Evolutionary conservation across 2,113 vertebrate genomes (phyloP).

Genomic region (Etheostoma cragini): DNA sequence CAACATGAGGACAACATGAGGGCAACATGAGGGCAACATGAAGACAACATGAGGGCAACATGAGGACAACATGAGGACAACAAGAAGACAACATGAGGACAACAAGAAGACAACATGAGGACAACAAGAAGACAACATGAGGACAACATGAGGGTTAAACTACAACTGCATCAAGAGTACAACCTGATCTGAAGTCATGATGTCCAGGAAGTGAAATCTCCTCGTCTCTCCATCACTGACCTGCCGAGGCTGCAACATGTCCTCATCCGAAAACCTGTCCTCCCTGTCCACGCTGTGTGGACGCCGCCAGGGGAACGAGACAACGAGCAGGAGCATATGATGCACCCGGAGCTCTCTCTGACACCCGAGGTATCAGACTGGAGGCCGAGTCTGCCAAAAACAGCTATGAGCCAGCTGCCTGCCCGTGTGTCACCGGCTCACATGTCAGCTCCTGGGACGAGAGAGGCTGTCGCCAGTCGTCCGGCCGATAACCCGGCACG

Average conservation of each 20-base stretch:
- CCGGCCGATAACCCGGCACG: slow-evolving; percentile 37
- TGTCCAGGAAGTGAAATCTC: neutral
- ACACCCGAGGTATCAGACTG: slow-evolving; percentile 51
- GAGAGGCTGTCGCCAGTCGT: slow-evolving; percentile 30
- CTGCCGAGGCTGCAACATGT: neutral
- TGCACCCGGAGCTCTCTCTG: slow-evolving; percentile 35
- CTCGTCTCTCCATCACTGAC: slow-evolving; percentile 48
- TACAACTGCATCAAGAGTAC: neutral
- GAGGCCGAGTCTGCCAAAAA: slow-evolving; percentile 49
- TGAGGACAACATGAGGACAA: too few relatives aligned
- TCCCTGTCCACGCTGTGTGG: neutral
- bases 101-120: too few relatives aligned
- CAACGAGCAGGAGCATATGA: slow-evolving; percentile 8
- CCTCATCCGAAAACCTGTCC: neutral
- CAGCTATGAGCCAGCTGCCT: slow-evolving; percentile 47
- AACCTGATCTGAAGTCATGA: neutral
- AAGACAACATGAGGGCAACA: too few relatives aligned
- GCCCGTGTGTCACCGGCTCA: slow-evolving; percentile 32
- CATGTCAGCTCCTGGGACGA: slow-evolving; percentile 53
- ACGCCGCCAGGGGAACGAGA: slow-evolving; percentile 4
- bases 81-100: too few relatives aligned
- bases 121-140: too few relatives aligned
- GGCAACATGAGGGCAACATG: too few relatives aligned
- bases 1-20: too few relatives aligned
- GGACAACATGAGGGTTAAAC: too few relatives aligned